Evolutionary conservation across 2,113 vertebrate species (phyloP).

Genomic region (Forbesichthys agassizii): DNA sequence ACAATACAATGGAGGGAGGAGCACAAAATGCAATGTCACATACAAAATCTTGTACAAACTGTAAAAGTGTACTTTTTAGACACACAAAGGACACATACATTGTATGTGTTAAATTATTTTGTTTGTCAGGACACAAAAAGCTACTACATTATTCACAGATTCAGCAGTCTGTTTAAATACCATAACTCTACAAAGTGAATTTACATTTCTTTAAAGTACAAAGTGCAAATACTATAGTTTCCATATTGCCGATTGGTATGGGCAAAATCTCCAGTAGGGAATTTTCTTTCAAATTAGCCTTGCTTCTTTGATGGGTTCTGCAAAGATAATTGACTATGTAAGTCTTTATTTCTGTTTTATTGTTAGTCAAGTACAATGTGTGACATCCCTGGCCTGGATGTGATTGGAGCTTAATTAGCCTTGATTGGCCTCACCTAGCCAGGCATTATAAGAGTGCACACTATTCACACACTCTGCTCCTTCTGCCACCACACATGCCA

Average conservation of each 20-base stretch:
- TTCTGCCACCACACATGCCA: too few relatives aligned
- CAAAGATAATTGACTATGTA: conserved; percentile 21
- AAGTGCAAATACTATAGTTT: conserved; percentile 98
- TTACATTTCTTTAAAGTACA: conserved; percentile 96
- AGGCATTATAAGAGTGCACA: too few relatives aligned
- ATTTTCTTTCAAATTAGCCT: conserved; percentile 77
- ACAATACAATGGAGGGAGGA: conserved; percentile 48
- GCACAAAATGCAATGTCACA: conserved; percentile 66
- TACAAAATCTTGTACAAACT: conserved; percentile 83
- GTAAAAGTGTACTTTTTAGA: conserved; percentile 74
- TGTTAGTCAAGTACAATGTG: too few relatives aligned
- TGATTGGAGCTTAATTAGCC: too few relatives aligned
- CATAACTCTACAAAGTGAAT: conserved; percentile 97
- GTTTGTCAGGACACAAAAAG: conserved; percentile 76
- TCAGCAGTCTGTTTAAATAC: conserved; percentile 92
- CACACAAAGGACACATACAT: conserved; percentile 89
- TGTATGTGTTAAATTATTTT: conserved; percentile 87
- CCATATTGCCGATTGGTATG: conserved; percentile 84
- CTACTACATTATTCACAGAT: conserved; percentile 91
- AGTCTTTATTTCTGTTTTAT: neutral
- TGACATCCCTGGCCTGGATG: too few relatives aligned
- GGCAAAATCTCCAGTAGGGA: conserved; percentile 71
- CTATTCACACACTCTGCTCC: too few relatives aligned
- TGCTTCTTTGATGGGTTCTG: conserved; percentile 89
- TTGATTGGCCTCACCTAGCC: too few relatives aligned